phyloP scores from a whole-genome alignment of 2,888 invertebrate species.

The Agonopterix heracliana region DNA sequence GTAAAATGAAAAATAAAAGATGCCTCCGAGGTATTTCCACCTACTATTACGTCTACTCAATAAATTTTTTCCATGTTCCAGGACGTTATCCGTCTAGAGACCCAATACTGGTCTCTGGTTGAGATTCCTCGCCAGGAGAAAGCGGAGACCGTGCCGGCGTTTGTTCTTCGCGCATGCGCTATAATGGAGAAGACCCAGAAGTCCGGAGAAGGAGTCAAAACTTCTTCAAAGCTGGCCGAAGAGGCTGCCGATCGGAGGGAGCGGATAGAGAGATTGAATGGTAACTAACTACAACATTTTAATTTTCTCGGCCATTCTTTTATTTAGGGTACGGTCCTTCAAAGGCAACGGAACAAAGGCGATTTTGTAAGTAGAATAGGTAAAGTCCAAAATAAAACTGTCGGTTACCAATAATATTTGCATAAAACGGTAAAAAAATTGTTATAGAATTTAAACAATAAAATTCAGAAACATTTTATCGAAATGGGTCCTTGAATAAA shows the following conservation, averaged over 20 bases:
- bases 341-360: no score
- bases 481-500: no score
- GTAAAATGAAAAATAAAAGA: no score
- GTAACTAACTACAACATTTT: constrained; percentile 53
- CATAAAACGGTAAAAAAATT: no score
- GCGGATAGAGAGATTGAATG: constrained; percentile 89
- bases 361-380: no score
- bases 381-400: no score
- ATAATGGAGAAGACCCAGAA: constrained; percentile 95
- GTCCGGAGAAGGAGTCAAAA: constrained; percentile 91
- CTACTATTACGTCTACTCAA: no score
- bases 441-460: no score
- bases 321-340: no score
- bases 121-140: constrained; percentile 96
- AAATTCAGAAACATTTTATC: no score
- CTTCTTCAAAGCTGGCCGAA: constrained; percentile 88
- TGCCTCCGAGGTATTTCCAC: no score
- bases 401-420: no score
- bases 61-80: constrained; percentile 35
- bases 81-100: constrained; percentile 94
- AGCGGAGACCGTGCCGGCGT: constrained; percentile 94
- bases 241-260: constrained; percentile 91
- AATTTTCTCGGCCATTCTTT: background rate
- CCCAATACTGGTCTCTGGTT: constrained; percentile 95
- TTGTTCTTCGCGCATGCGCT: constrained; percentile 92